Percentiles rank a stretch among this genome's conserved stretches.
Evolutionary conservation across 2,888 invertebrate genomes (phyloP).

Genomic region (Enchytraeus crypticus): DNA sequence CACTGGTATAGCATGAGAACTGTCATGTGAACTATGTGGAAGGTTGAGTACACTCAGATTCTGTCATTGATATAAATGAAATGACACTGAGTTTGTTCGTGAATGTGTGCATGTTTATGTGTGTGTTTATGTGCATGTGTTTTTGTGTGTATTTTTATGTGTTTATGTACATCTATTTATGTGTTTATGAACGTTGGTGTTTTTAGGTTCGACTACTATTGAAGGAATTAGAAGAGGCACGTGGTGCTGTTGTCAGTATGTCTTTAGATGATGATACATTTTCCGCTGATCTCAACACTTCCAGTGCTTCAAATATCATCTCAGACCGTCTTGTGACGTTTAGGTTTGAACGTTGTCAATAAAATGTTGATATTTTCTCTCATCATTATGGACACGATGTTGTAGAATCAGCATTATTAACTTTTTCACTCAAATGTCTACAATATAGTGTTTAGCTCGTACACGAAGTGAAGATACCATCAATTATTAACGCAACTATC

Average conservation of each 20-base stretch:
- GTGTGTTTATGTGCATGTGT: not conserved
- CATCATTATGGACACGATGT: no score
- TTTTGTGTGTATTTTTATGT: not conserved
- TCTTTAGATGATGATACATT: slow-evolving; percentile 6
- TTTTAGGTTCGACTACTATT: slow-evolving; percentile 62
- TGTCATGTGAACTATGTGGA: not conserved
- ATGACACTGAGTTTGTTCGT: not conserved
- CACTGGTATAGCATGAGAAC: not conserved
- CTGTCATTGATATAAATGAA: not conserved
- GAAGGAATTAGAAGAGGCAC: slow-evolving; percentile 73
- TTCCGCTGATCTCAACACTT: slow-evolving; percentile 35
- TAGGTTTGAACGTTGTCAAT: no score
- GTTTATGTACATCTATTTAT: not conserved
- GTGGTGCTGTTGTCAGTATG: slow-evolving; percentile 51
- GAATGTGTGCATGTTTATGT: not conserved
- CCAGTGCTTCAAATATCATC: slow-evolving; percentile 53
- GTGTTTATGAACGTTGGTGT: not conserved
- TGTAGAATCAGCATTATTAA: no score
- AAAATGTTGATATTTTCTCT: no score
- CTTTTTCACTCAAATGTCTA: no score
- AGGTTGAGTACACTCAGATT: not conserved
- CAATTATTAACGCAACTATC: no score
- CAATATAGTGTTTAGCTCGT: no score
- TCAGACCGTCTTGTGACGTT: slow-evolving; percentile 80
- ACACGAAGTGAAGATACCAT: no score